These are phyloP conservation scores for Pyxicephalus adspersus DNA, from an alignment of 2,113 vertebrate genomes.

Conservation along the genomic window DNA sequence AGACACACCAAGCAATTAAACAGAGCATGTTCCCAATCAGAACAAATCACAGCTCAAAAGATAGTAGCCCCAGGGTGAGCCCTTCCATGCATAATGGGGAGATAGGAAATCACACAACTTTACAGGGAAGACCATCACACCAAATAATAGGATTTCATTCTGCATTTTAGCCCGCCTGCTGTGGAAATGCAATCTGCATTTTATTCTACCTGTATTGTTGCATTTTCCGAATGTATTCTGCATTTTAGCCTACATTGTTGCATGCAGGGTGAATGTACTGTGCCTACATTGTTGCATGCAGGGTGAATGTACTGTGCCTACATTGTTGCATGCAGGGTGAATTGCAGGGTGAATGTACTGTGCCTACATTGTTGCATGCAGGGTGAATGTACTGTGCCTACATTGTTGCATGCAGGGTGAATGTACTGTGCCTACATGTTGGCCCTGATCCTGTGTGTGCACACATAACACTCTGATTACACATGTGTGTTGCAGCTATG, in stretches of 20 bases:
- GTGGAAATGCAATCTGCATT: not conserved
- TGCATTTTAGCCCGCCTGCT: not conserved
- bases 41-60: not conserved
- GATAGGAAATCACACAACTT: not conserved
- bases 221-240: too few relatives aligned
- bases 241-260: not conserved
- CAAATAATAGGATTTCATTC: not conserved
- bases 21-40: not conserved
- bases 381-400: not conserved
- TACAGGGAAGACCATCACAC: too few relatives aligned
- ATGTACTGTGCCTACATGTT: not conserved
- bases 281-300: not conserved
- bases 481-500: slow-evolving; percentile 33
- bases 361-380: not conserved
- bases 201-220: not conserved
- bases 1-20: not conserved
- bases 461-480: too few relatives aligned
- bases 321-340: not conserved
- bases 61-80: not conserved
- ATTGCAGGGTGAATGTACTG: not conserved
- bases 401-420: not conserved
- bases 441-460: too few relatives aligned
- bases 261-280: not conserved
- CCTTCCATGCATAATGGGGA: not conserved
- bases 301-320: not conserved